phyloP scores from a whole-genome alignment of 2,113 vertebrate genomes.

The Alethe castanea region DNA sequence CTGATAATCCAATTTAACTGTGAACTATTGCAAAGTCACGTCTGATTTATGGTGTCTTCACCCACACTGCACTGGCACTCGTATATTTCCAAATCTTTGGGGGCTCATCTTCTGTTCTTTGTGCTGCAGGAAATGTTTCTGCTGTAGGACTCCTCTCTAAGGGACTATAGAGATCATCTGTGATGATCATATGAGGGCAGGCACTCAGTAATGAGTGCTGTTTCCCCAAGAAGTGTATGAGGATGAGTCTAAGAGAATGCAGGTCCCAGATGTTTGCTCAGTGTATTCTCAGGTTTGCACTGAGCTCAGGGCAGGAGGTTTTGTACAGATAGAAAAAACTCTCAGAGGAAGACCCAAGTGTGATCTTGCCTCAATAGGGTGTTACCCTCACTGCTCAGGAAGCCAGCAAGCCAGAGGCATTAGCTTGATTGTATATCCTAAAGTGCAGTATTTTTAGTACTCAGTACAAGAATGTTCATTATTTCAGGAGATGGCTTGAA shows the following conservation, averaged over 20 bases:
- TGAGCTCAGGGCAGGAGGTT: neutral
- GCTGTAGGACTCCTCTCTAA: neutral
- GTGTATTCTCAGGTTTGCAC: neutral
- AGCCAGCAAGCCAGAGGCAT: neutral
- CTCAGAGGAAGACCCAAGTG: neutral
- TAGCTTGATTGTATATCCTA: neutral
- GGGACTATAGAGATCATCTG: neutral
- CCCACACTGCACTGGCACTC: rapidly evolving
- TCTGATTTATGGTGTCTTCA: neutral
- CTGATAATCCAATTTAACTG: neutral
- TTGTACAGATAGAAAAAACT: neutral
- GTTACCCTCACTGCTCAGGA: neutral
- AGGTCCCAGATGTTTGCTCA: neutral
- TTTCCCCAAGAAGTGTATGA: neutral
- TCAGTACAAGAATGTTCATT: constrained; percentile 8
- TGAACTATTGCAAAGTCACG: neutral
- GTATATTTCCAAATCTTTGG: neutral
- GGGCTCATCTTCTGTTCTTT: neutral
- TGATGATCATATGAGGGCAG: neutral
- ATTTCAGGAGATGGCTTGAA: constrained; percentile 6
- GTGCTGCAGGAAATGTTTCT: neutral
- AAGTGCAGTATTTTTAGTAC: constrained; percentile 6
- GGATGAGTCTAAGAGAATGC: neutral
- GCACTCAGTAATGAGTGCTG: rapidly evolving
- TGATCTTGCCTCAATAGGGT: neutral